These are phyloP conservation scores for Centruroides vittatus DNA, from an alignment of 1,140 invertebrate species.

Conservation along the genomic window DNA sequence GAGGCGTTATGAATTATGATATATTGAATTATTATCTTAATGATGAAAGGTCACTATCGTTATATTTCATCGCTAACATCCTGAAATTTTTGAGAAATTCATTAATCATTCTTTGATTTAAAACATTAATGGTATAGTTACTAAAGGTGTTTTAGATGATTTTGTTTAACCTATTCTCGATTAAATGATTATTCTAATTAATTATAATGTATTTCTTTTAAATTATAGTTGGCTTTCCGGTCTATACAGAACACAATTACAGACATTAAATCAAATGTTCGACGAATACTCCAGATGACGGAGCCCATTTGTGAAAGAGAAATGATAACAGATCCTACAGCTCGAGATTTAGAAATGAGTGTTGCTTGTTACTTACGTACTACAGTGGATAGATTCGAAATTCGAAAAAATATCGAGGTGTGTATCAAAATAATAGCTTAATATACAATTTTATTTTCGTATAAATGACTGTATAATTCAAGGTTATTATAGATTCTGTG, in stretches of 20 bases:
- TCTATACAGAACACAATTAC: constrained; percentile 36
- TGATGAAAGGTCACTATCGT: background rate
- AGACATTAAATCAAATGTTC: constrained; percentile 36
- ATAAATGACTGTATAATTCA: too few relatives aligned
- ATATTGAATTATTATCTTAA: background rate
- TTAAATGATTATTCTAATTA: too few relatives aligned
- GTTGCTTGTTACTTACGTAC: constrained; percentile 36
- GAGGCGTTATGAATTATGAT: background rate
- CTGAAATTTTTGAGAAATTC: background rate
- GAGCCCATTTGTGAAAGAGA: constrained; percentile 4
- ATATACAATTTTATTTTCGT: too few relatives aligned
- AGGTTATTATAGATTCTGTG: too few relatives aligned
- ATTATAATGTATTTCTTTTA: background rate
- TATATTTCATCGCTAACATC: background rate
- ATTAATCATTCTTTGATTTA: background rate
- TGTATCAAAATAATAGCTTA: too few relatives aligned
- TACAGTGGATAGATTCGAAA: constrained; percentile 40
- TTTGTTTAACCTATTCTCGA: too few relatives aligned
- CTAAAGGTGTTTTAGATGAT: too few relatives aligned
- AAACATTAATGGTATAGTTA: background rate
- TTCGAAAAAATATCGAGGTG: constrained; percentile 40
- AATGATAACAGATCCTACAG: constrained; percentile 17
- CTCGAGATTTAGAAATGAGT: constrained; percentile 34
- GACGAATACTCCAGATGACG: constrained; percentile 34
- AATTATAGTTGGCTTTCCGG: constrained; percentile 41